These are phyloP conservation scores for Aricia agestis DNA, from an alignment of 1,140 invertebrate species.

Conservation along the genomic window DNA sequence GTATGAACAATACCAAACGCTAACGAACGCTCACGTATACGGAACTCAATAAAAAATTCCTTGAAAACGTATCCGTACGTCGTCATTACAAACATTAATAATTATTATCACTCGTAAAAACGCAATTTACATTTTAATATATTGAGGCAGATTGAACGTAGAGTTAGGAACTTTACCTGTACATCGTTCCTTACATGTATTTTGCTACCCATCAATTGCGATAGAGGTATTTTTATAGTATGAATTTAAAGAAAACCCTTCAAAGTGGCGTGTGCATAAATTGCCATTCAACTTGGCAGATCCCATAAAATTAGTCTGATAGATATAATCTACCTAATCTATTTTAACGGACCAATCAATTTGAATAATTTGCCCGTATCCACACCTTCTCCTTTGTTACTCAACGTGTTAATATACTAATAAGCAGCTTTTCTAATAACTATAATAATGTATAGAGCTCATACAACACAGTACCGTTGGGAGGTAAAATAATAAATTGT, in stretches of 20 bases:
- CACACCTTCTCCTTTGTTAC: neutral
- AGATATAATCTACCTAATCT: neutral
- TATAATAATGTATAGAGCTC: neutral
- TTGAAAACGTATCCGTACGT: neutral
- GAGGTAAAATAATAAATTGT: slow-evolving; percentile 12
- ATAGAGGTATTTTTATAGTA: too few species aligned
- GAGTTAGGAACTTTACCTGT: neutral
- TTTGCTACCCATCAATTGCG: too few species aligned
- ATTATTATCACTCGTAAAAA: neutral
- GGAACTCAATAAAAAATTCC: neutral
- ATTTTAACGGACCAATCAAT: neutral
- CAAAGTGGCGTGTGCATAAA: neutral
- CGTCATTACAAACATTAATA: slow-evolving; percentile 2
- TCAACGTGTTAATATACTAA: neutral
- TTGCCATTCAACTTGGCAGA: neutral
- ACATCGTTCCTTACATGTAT: too few species aligned
- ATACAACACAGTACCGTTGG: neutral
- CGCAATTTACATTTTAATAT: neutral
- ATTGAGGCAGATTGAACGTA: neutral
- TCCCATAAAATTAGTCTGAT: slow-evolving; percentile 1
- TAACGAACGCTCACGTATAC: neutral
- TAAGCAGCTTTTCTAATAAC: slow-evolving; percentile 8
- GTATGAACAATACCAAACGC: neutral
- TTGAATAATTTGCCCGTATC: neutral
- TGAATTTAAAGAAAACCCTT: neutral